Evolutionary conservation across 2,888 invertebrate genomes (phyloP), one percentile per base, ranked within the genome.

Genomic region (Diabrotica balteata): DNA sequence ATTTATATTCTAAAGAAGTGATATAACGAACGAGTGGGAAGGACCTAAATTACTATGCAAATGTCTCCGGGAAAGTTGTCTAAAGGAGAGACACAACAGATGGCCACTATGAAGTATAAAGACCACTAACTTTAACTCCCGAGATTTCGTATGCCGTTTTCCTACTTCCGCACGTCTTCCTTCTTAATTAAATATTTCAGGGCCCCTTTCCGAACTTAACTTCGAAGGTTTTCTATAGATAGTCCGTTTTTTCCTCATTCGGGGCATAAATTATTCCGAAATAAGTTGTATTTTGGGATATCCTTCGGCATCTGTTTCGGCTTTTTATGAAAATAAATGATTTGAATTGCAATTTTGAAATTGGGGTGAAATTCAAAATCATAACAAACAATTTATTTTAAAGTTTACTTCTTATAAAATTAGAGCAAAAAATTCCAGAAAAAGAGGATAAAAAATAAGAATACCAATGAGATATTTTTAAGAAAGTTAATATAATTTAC

Each of bases 61-160:
- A 84, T 83, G 81, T 79, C 78, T 82, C 81, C 77, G 76, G 32
- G 78, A 81, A 83, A 83, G 82, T 83, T 82, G 79, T 79, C 79
- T 80, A 78, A 76, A 76, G 77, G 65, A 76, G 75, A 77, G 77
- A 77, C 79, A 85, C 84, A 75, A 77, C 87, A 87, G 86, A 86
- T 87, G 87, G 85, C 83, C 82, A 84, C 84, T 85, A 86, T 86
- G 86, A 86, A 86, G 86, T 86, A 86, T 86, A 86, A 86, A 86
- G 86, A 86, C 84, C 84, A 79, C 77, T 77, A 80, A 80, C 76
- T 78, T 75, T 72, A 72, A 71, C 70, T 68, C 68, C 59, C 62
- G 59, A 69, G 61, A 69, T 67, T 73, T 67, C 59, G 66, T 42
- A 57, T 60, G 67, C 66, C 55, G 55, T 69, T 66, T 72, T 72